A percentile compares a stretch with the other conserved stretches of the same genome.
Conservation (phyloP, 2,113 vertebrate genomes). For the Odocoileus hemionus region DNA sequence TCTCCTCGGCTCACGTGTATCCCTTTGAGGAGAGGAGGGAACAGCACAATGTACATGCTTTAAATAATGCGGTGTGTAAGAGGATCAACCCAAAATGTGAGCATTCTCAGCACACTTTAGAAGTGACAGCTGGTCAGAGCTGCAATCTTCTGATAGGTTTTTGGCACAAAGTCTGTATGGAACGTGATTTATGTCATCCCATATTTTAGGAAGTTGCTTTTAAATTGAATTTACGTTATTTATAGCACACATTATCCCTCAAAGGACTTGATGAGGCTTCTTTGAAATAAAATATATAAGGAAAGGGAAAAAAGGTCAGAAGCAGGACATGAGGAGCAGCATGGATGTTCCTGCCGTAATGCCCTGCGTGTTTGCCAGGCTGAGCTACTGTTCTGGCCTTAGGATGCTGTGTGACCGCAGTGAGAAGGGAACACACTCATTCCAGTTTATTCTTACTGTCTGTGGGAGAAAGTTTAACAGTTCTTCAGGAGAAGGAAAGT, state of each 20-base stretch:
- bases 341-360: rapidly evolving
- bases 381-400: not conserved
- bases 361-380: rapidly evolving
- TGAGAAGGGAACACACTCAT: not conserved
- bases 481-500: not conserved
- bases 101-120: not conserved
- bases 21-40: not conserved
- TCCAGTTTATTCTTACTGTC: not conserved
- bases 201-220: conserved; percentile 38
- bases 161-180: conserved; percentile 6
- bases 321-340: not conserved
- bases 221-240: conserved; percentile 13
- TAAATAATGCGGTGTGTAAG: not conserved
- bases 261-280: not conserved
- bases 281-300: not conserved
- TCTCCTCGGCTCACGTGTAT: too few species aligned
- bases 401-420: not conserved
- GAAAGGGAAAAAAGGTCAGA: not conserved
- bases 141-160: not conserved
- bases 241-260: conserved; percentile 20
- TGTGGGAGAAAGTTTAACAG: not conserved
- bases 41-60: not conserved
- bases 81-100: not conserved
- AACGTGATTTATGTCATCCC: not conserved
- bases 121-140: conserved; percentile 32